Conservation (phyloP, 2,888 invertebrate genomes). For the Perizoma affinitatum region DNA sequence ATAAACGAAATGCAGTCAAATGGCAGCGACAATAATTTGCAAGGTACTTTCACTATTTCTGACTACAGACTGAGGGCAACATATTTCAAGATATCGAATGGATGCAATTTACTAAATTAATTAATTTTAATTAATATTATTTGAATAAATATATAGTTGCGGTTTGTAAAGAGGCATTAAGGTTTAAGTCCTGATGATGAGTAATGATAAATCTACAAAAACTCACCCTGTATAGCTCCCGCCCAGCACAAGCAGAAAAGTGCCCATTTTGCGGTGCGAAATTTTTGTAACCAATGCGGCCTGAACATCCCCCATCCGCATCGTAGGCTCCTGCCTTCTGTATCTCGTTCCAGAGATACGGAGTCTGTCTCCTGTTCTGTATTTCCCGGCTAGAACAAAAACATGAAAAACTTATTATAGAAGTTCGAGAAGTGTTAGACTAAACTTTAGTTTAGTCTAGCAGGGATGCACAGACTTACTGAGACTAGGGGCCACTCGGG, state of each 20-base stretch:
- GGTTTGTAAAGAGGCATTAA: too few relatives aligned
- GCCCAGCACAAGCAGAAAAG: conserved; percentile 93
- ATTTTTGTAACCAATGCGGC: conserved; percentile 87
- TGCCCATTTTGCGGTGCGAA: conserved; percentile 90
- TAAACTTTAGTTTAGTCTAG: too few relatives aligned
- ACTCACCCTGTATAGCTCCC: conserved; percentile 89
- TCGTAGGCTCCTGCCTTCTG: conserved; percentile 52
- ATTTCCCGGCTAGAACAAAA: conserved; percentile 43
- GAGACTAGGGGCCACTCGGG: too few relatives aligned
- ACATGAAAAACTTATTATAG: not conserved
- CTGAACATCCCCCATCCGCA: conserved; percentile 89
- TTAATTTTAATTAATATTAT: too few relatives aligned
- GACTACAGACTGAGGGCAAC: too few relatives aligned
- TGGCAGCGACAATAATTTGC: not conserved
- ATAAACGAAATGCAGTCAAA: conserved; percentile 16
- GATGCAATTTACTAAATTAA: too few relatives aligned
- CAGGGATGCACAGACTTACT: too few relatives aligned
- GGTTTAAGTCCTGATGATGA: too few relatives aligned
- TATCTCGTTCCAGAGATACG: conserved; percentile 33
- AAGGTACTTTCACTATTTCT: too few relatives aligned
- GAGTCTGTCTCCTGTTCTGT: conserved; percentile 46
- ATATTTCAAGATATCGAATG: too few relatives aligned
- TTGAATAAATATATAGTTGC: too few relatives aligned
- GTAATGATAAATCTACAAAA: not conserved
- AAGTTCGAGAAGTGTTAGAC: too few relatives aligned